Evolutionary conservation across 2,113 vertebrate species (phyloP).

Genomic region (Larimichthys crocea): DNA sequence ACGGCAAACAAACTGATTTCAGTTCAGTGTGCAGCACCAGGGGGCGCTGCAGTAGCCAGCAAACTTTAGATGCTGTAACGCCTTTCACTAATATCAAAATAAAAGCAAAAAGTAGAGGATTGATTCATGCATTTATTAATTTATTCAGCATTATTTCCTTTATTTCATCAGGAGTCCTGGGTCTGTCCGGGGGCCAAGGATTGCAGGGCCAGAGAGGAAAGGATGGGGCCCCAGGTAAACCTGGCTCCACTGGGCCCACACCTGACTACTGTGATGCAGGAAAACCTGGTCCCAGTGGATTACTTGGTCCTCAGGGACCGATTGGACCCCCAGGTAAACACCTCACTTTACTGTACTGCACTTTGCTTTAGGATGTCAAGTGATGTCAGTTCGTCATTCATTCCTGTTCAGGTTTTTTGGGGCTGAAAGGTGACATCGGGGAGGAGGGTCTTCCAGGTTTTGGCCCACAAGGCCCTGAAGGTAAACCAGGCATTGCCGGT

Average conservation of each 20-base stretch:
- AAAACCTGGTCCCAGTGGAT: constrained; percentile 48
- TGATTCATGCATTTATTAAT: background rate
- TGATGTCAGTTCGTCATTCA: background rate
- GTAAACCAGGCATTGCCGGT: constrained; percentile 74
- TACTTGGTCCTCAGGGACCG: constrained; percentile 56
- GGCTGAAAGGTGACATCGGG: constrained; percentile 74
- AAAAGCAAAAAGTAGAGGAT: no score
- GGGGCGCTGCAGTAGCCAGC: no score
- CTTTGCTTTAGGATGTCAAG: no score
- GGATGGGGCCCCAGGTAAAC: constrained; percentile 48
- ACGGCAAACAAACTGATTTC: background rate
- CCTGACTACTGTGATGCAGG: constrained; percentile 53
- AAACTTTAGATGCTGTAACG: no score
- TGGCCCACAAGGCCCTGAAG: constrained; percentile 69
- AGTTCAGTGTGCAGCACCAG: background rate
- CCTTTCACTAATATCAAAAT: no score
- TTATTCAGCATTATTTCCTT: background rate
- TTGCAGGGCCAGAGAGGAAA: constrained; percentile 62
- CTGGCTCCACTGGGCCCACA: constrained; percentile 50
- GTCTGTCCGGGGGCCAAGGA: constrained; percentile 55
- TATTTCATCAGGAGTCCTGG: constrained; percentile 52
- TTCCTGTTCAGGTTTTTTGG: constrained; percentile 65
- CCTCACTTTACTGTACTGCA: no score
- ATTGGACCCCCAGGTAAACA: constrained; percentile 71
- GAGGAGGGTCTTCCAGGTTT: constrained; percentile 45